phyloP scores from a whole-genome alignment of 2,888 invertebrate species.

The Andrena bicolor region DNA sequence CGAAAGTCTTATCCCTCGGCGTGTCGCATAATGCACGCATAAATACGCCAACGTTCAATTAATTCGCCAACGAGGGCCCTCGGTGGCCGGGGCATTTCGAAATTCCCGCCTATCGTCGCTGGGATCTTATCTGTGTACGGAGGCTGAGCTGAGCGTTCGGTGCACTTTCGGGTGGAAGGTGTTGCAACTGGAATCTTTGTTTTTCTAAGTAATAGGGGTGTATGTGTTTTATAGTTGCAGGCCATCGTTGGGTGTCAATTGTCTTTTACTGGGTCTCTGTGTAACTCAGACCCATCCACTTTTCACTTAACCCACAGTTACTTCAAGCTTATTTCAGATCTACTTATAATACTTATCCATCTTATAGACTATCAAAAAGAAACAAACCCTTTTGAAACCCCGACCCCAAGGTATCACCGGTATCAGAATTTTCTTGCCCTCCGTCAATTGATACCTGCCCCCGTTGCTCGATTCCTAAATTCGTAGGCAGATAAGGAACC shows the following conservation, averaged over 20 bases:
- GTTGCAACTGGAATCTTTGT: background rate
- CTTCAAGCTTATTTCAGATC: too few relatives aligned
- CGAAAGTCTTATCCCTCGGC: slow-evolving; percentile 82
- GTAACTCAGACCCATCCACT: too few relatives aligned
- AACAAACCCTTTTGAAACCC: too few relatives aligned
- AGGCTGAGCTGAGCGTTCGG: background rate
- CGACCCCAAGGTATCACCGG: too few relatives aligned
- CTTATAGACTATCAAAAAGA: too few relatives aligned
- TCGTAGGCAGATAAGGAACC: slow-evolving; percentile 58
- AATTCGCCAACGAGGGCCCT: slow-evolving; percentile 73
- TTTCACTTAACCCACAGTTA: too few relatives aligned
- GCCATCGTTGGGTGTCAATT: too few relatives aligned
- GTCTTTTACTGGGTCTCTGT: too few relatives aligned
- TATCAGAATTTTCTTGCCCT: too few relatives aligned
- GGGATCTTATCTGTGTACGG: slow-evolving; percentile 54
- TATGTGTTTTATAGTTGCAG: too few relatives aligned
- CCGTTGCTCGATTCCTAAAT: background rate
- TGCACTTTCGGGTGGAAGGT: background rate
- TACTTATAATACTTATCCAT: too few relatives aligned
- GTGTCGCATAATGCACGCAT: slow-evolving; percentile 78
- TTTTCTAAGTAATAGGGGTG: background rate
- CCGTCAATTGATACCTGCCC: too few relatives aligned
- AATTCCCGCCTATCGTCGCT: slow-evolving; percentile 37
- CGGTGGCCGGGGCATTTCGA: slow-evolving; percentile 35
- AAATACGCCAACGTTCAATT: slow-evolving; percentile 81